Base-by-base conservation (phyloP, 2,113 vertebrate genomes). In the Larimichthys polyactis region DNA sequence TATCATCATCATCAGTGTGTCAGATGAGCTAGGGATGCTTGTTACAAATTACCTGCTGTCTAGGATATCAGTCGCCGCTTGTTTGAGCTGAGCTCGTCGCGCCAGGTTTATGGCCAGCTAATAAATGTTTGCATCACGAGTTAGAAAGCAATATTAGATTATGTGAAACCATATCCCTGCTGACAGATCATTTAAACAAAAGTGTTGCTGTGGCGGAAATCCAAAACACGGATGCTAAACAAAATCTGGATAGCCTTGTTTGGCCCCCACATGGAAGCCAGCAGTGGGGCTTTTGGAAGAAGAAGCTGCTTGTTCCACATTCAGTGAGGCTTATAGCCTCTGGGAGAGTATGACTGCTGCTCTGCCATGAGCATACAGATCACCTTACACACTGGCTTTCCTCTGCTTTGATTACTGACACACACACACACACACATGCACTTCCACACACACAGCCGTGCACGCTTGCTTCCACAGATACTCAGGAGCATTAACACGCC, bases 341-440 rank as follows among this genome's bases (percentile, higher is more conserved):
- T 92, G 89, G 89, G 91, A 90, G 90, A 82, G 78, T 75, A 82
- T 67, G 85, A 90, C 86, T 89, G 86, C 83, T 78, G 82, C 87
- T 85, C 78, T 87, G 89, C 89, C 86, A 46, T 78, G 86, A 92
- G 92, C 89, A 91, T 91, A 89, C 86, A 82, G 83, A 91, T 93
- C 91, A 88, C 82, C 92, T 91, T 93, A 91, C 92, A 90, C 88
- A 84, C 71, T 52, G 79, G 87, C 87, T 91, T 92, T 87, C 80
- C 88, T 89, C 87, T 64, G 76, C 90, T 89, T 91, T 90, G 89
- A 93, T 90, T 89, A 92, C 72, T 72, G 87, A 89, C 71, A 59
- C 81, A 79, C 81, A 75, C 66, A 63, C 59, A 73, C 59, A 54
- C 67, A 51, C 20, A 71, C 57, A 49, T 12, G 29, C 81, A 71